phyloP scores from a whole-genome alignment of 2,113 vertebrate species.

The Diglossa brunneiventris region DNA sequence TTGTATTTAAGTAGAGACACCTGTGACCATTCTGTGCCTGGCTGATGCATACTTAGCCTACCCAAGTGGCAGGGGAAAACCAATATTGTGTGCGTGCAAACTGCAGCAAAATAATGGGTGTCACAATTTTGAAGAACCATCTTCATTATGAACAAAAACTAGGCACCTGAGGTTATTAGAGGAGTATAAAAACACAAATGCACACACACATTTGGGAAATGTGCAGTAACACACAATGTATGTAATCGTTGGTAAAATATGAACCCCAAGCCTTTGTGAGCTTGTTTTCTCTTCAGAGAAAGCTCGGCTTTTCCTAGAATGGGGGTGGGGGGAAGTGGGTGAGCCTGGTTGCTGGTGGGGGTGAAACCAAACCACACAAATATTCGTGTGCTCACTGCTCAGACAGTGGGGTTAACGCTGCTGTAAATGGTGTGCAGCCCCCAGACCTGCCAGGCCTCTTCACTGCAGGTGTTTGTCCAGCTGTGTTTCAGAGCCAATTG shows the following conservation, averaged over 20 bases:
- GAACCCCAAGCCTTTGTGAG: background rate
- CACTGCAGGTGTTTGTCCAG: background rate
- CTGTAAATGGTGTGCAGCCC: background rate
- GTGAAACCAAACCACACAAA: background rate
- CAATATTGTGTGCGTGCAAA: fast-evolving
- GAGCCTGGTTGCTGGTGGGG: background rate
- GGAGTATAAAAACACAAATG: fast-evolving
- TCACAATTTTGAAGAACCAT: fast-evolving
- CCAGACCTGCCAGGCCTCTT: background rate
- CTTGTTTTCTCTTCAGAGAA: background rate
- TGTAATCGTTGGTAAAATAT: background rate
- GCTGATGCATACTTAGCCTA: background rate
- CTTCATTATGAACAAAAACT: background rate
- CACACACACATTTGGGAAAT: background rate
- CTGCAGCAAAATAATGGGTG: background rate
- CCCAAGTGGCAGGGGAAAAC: background rate
- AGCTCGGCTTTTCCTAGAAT: background rate
- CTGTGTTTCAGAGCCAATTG: background rate
- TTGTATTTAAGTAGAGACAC: background rate
- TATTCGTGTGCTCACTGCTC: background rate
- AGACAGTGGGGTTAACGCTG: background rate
- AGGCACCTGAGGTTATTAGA: background rate
- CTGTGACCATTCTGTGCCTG: background rate
- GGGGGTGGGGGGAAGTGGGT: no score
- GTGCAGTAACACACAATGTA: no score